Evolutionary conservation across 2,888 invertebrate species (phyloP), one percentile per base, ranked within the genome.

Genomic region (Luffia ferchaultella): DNA sequence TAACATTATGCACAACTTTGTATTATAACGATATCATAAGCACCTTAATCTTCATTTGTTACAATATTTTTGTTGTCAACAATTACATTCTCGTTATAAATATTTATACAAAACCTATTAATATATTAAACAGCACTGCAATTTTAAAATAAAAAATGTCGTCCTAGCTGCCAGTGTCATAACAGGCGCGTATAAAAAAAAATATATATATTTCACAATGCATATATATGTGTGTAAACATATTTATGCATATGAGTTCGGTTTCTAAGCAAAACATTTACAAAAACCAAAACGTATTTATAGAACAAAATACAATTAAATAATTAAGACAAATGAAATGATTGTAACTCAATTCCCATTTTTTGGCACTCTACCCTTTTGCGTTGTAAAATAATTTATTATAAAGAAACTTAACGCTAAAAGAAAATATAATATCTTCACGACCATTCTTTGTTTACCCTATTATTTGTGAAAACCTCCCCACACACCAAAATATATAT

Each of bases 11-110:
- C 83, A 83, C 82, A 83, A 82, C 79, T 79, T 82, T 82, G 78
- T 82, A 83, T 80, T 80, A 78, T 83, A 83, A 82, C 82, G 79
- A 80, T 82, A 79, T 73, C 76, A 79, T 79, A 83, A 83, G 83
- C 82, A 83, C 83, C 83, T 82, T 82, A 82, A 70, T 43, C 12
- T 49, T 43, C 74, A 67, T 78, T 75, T 78, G 76, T 79, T 80
- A 80, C 74, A 77, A 74, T 77, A 75, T 70, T 67, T 30, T n/a
- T 75, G 66, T 74, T 73, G 68, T 75, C 73, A 82, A 82, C 82
- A 78, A 73, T 80, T 77, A 78, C 69, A 73, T 72, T 78, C 76
- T 68, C 73, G 73, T 77, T 77, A 78, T 71, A 78, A 78, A 80
- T 75, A 80, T 79, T 78, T 76, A 78, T 79, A 82, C 79, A 82